Evolutionary conservation across 1,140 invertebrate genomes (phyloP).

Genomic region (Oryctes rhinoceros): DNA sequence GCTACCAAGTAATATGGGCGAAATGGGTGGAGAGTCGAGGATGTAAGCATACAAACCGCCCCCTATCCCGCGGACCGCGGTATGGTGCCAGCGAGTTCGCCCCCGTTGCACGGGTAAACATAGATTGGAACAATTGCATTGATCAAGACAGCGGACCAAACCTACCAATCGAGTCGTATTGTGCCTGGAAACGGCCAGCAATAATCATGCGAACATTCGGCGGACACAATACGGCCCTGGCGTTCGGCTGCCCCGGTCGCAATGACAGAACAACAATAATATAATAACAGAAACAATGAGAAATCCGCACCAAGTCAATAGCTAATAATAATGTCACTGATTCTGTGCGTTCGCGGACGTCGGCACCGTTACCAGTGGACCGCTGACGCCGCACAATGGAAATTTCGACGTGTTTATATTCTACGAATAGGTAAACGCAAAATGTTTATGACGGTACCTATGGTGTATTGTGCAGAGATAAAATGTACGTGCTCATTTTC

Average conservation of each 20-base stretch:
- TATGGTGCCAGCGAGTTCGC: background rate
- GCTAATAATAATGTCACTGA: slow-evolving; percentile 47
- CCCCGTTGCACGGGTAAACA: background rate
- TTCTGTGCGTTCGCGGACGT: background rate
- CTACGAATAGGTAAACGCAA: slow-evolving; percentile 20
- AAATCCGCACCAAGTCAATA: slow-evolving; percentile 46
- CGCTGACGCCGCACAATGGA: slow-evolving; percentile 41
- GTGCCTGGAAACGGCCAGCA: background rate
- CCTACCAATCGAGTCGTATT: slow-evolving; percentile 12
- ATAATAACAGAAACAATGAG: slow-evolving; percentile 49
- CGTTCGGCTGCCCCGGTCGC: background rate
- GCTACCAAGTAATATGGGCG: background rate
- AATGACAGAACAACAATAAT: slow-evolving; percentile 48
- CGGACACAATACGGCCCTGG: slow-evolving; percentile 25
- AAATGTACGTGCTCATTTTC: background rate
- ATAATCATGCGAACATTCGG: background rate
- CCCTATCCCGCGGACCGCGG: background rate
- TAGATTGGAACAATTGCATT: slow-evolving; percentile 41
- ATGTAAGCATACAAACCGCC: background rate
- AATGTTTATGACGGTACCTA: background rate
- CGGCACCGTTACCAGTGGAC: background rate
- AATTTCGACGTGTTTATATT: slow-evolving; percentile 44
- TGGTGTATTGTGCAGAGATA: background rate
- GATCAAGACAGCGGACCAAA: slow-evolving; percentile 31
- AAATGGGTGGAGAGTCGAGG: background rate